Conservation (phyloP, 2,113 vertebrate species). For the Pterocles burchelli region DNA sequence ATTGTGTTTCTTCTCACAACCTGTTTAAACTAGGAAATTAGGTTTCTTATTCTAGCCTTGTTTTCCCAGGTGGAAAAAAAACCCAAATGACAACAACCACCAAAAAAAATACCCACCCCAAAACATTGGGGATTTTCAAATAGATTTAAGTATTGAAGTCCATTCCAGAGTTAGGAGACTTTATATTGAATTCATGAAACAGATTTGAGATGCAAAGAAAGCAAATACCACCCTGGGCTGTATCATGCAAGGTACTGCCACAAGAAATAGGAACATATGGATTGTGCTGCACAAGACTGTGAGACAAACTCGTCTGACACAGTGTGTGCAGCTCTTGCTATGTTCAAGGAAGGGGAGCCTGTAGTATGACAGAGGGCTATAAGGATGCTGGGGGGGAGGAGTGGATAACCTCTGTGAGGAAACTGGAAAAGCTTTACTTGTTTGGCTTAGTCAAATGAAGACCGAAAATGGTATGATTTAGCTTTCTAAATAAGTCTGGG, state of each 20-base stretch:
- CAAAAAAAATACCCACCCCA: too few species aligned
- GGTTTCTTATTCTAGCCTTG: background rate
- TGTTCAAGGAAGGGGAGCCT: background rate
- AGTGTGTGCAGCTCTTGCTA: rapidly evolving
- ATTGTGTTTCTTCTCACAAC: background rate
- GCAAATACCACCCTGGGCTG: background rate
- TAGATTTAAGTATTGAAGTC: background rate
- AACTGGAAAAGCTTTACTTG: background rate
- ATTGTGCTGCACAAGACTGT: background rate
- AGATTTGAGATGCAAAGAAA: background rate
- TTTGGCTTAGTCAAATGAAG: background rate
- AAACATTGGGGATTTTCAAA: background rate
- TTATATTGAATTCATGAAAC: background rate
- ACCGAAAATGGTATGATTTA: background rate
- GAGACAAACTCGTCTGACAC: background rate
- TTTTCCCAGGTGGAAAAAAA: background rate
- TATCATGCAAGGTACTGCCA: background rate
- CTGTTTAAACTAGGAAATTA: background rate
- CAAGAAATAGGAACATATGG: background rate
- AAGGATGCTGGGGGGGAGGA: background rate
- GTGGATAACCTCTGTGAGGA: background rate
- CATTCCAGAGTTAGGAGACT: background rate
- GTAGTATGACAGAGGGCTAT: background rate
- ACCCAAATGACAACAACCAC: background rate
- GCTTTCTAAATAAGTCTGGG: background rate